phyloP scores from a whole-genome alignment of 2,888 invertebrate species.

The Parthenolecanium corni region DNA sequence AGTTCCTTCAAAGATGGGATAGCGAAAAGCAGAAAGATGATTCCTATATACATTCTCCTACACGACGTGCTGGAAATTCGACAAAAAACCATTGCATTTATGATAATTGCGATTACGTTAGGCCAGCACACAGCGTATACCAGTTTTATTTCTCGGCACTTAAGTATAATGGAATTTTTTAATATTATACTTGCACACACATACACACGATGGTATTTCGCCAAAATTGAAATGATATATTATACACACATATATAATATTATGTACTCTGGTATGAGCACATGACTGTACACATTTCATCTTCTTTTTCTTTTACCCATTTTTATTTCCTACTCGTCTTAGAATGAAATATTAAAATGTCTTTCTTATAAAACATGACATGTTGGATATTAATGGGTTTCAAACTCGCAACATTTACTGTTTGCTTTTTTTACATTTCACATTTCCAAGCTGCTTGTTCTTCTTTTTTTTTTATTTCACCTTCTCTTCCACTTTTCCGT shows the following conservation, averaged over 20 bases:
- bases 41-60: no score
- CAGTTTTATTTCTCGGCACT: slow-evolving; percentile 10
- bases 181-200: not conserved
- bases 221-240: slow-evolving; percentile 23
- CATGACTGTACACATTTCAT: no score
- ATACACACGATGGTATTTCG: not conserved
- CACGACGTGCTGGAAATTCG: no score
- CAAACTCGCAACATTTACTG: slow-evolving; percentile 8
- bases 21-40: no score
- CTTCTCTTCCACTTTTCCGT: not conserved
- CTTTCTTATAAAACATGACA: slow-evolving; percentile 16
- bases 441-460: not conserved
- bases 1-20: no score
- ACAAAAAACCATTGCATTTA: not conserved
- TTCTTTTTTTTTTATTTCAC: not conserved
- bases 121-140: not conserved
- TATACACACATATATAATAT: not conserved
- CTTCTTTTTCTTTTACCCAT: no score
- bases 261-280: no score
- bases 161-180: slow-evolving; percentile 22
- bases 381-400: slow-evolving; percentile 16
- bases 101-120: slow-evolving; percentile 8
- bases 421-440: slow-evolving; percentile 1
- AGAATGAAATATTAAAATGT: slow-evolving; percentile 25
- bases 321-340: slow-evolving; percentile 16